Base-by-base conservation (phyloP, 2,888 invertebrate species). In the Carcina quercana region DNA sequence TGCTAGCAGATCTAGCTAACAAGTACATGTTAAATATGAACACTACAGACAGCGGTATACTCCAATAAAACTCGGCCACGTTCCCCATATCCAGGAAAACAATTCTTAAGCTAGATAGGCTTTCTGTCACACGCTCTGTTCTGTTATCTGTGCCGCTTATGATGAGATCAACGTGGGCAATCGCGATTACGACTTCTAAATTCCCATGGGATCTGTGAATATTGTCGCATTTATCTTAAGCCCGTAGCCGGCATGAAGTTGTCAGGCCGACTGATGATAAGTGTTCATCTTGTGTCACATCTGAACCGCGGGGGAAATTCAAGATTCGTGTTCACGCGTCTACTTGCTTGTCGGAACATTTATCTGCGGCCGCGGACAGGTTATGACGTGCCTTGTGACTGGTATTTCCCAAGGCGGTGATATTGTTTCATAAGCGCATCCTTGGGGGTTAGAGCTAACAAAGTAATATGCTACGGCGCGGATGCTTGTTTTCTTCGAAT, bases 231-330 rank as follows among this genome's bases (percentile, higher is more conserved):
- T 56, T 49, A 51, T 53, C 40, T 57, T 46, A 12, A n/a, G 28
- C n/a, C 41, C 5, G 11, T 8, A 43, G 32, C 35, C 35, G 30
- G 40, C 46, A 50, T 49, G 49, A 48, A 49, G 46, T 53, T 45
- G 35, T 35, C 38, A 40, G 38, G 40, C 25, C 40, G 43, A 48
- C 43, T 48, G 57, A 53, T 54, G 54, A 52, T 50, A 52, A 41
- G 43, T 59, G 53, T 56, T 51, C 51, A 48, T 52, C 50, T 50
- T 42, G 44, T 47, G 51, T 55, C 52, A 52, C 46, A 53, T 51
- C 47, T 42, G 45, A 48, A 45, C 43, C 58, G 37, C 57, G 39
- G 32, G 58, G 60, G 63, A 67, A 66, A 68, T 60, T 53, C 53
- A 44, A 57, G 50, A 62, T 62, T 55, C 52, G 43, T 57, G 50